Conservation (phyloP, 2,113 vertebrate genomes). For the Orthonyx spaldingii region DNA sequence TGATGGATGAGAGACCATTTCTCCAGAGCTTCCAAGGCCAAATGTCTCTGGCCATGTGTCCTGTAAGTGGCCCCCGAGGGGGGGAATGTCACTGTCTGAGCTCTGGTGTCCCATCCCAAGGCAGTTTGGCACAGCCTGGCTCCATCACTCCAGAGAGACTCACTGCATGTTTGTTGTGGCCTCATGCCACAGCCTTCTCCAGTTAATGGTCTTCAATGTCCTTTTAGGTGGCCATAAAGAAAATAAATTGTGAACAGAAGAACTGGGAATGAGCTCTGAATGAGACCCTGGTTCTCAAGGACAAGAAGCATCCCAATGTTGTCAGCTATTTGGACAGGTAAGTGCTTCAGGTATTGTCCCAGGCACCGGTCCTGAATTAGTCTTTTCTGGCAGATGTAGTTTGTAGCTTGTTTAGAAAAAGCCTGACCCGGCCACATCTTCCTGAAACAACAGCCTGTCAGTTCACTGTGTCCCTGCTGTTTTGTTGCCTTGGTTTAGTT, state of each 20-base stretch:
- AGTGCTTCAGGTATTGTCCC: background rate
- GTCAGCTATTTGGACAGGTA: conserved; percentile 96
- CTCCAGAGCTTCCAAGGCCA: background rate
- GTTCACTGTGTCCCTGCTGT: background rate
- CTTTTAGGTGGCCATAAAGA: conserved; percentile 75
- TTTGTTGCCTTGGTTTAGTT: background rate
- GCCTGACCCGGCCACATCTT: background rate
- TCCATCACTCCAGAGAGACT: background rate
- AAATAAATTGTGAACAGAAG: conserved; percentile 94
- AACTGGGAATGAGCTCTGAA: conserved; percentile 97
- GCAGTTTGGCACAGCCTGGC: background rate
- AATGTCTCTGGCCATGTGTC: background rate
- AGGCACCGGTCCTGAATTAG: background rate
- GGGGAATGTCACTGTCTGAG: background rate
- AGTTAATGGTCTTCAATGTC: background rate
- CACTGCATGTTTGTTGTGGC: background rate
- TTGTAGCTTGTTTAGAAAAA: background rate
- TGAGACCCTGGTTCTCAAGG: conserved; percentile 97
- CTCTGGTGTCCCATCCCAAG: background rate
- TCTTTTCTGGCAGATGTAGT: background rate
- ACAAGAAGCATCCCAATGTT: conserved; percentile 97
- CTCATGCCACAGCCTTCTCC: background rate
- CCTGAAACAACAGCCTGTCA: background rate
- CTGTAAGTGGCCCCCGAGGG: background rate
- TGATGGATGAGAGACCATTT: background rate